Conservation (phyloP, 35 echinoderm and acorn worm genomes). For the Amphiura filiformis region DNA sequence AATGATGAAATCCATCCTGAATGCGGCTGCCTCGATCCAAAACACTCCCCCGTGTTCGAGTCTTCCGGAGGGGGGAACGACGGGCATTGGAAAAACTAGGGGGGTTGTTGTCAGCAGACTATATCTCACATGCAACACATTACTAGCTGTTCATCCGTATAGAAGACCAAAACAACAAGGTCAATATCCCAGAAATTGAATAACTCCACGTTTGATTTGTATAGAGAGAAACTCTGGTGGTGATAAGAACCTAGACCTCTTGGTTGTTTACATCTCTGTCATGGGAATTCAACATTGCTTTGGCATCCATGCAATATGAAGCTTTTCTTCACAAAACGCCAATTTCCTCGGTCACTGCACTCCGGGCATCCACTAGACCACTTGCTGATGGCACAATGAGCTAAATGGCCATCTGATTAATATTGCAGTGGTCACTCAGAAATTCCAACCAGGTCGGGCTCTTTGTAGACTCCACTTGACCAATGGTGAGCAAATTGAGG, state of each 20-base stretch:
- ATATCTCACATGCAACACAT: neutral
- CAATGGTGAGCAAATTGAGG: neutral
- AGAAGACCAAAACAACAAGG: no score
- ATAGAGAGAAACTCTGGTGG: no score
- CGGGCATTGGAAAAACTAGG: neutral
- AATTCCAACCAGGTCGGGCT: neutral
- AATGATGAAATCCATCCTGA: slow-evolving; percentile 8
- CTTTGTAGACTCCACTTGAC: neutral
- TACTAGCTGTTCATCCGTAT: neutral
- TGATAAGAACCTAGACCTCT: neutral
- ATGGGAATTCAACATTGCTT: neutral
- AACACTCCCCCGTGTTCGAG: neutral
- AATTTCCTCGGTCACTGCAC: neutral
- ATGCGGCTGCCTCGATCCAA: neutral
- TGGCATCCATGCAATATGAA: neutral
- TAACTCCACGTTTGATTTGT: neutral
- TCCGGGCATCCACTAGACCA: neutral
- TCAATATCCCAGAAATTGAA: no score
- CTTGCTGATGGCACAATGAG: neutral
- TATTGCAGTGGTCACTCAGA: neutral
- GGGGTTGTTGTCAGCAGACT: neutral
- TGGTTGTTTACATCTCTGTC: neutral
- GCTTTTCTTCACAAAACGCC: neutral
- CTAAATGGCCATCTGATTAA: neutral
- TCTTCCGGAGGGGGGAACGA: neutral